Evolutionary conservation across 2,888 invertebrate genomes (phyloP), one percentile per base, ranked within the genome.

Genomic region (Drosophila longiperda): DNA sequence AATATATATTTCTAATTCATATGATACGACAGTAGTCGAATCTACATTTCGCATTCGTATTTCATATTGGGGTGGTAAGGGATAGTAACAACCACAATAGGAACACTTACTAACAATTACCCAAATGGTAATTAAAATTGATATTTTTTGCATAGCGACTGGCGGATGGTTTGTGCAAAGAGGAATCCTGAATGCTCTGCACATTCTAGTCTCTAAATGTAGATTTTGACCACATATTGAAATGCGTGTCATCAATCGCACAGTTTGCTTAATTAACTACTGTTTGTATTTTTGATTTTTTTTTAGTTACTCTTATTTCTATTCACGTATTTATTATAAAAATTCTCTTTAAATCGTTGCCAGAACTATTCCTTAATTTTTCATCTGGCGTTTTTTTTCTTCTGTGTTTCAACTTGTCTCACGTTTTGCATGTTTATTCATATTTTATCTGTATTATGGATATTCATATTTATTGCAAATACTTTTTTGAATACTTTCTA

Each of bases 401-500:
- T 23, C 23, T 23, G 15, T 45, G 45, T 7, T 8, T 45, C 29
- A 15, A 23, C 2, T 45, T 45, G 8, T 2, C 45, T 15, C 26
- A 55, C 26, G 38, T 55, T 12, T 17, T 26, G 17, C 5, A n/a
- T 26, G n/a, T 8, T 55, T 26, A n/a, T 36, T 54, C 36, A n/a
- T n/a, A 26, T 36, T 36, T 54, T 23, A 36, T 49, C 9, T 26
- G 17, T 15, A 9, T 26, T 9, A 15, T 4, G 49, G 7, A 36
- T 29, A 48, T 64, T 36, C 38, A 50, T 55, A 55, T 66, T 68
- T 55, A 66, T 55, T 3, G 15, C 23, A 12, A 12, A 48, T 36
- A 54, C 36, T 68, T 68, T 45, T 33, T 26, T 69, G 69, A 69
- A 69, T 38, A 69, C 57, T 67, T 67, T 66, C 49, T 55, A 55